Base-by-base conservation (phyloP, 1,140 invertebrate genomes). In the Sycophila sp. region DNA sequence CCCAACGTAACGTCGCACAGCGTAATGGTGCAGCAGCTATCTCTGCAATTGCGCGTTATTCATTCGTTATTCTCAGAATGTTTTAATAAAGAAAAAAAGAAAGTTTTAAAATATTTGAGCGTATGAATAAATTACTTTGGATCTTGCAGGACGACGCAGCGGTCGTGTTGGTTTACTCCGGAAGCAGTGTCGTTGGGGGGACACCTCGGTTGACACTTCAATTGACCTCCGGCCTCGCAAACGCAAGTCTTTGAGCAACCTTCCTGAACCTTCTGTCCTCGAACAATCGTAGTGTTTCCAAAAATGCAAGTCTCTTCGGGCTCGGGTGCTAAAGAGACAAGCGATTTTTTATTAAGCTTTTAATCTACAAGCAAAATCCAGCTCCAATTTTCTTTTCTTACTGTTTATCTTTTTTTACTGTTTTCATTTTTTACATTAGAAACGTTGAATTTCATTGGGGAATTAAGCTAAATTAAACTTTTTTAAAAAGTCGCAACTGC, bases 1-100 rank as follows among this genome's bases (percentile, higher is more conserved):
- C 92, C 90, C 10, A 93, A 84, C 2, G 91, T 92, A 2, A 94
- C 93, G 75, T 95, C 93, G 78, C 94, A 96, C 1, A 94, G 85
- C 55, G 94, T 91, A 71, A 94, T 89, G 42, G 92, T 94, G 76
- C 95, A 96, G 78, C 95, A 96, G 1, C 90, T 81, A 80, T 97
- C 94, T 15, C 91, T 90, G 5, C 24, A n/a, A n/a, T n/a, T n/a
- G n/a, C n/a, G n/a, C n/a, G n/a, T n/a, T n/a, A n/a, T n/a, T n/a
- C n/a, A n/a, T n/a, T n/a, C n/a, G n/a, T n/a, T n/a, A n/a, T n/a
- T n/a, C n/a, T n/a, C n/a, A n/a, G n/a, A 42, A 40, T 47, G 2
- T 34, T 32, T 26, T n/a, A 15, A 10, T 40, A 72, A 64, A 38
- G 65, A 10, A 60, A 4, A 30, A 34, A 26, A 62, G 42, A 56